These are phyloP conservation scores for Pleuronectes platessa DNA, from an alignment of 2,113 vertebrate species.

Conservation along the genomic window DNA sequence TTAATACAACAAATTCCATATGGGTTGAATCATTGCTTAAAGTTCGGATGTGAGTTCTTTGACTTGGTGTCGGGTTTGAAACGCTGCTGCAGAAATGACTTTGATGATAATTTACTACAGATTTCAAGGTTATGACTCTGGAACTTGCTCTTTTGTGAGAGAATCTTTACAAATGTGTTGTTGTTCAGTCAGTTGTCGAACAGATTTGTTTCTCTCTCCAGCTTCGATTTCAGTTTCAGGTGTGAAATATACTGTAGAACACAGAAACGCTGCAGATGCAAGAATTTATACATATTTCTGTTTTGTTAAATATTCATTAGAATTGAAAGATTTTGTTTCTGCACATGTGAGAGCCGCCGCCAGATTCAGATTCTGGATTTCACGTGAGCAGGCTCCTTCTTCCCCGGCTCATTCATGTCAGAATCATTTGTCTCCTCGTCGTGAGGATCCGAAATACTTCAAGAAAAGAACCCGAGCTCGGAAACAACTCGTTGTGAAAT, in stretches of 20 bases:
- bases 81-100: no score
- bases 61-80: background rate
- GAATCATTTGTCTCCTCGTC: slow-evolving; percentile 57
- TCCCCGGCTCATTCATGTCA: slow-evolving; percentile 30
- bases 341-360: background rate
- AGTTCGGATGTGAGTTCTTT: no score
- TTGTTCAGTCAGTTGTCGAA: no score
- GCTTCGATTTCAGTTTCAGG: no score
- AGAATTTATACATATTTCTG: no score
- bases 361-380: slow-evolving; percentile 24
- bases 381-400: slow-evolving; percentile 21
- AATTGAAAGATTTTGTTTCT: slow-evolving; percentile 37
- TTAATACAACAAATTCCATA: background rate
- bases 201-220: no score
- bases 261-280: no score
- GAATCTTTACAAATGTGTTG: no score
- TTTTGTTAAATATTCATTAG: slow-evolving; percentile 49
- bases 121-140: no score
- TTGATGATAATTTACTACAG: no score
- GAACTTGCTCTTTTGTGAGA: no score
- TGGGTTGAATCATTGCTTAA: background rate
- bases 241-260: no score
- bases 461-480: slow-evolving; percentile 54
- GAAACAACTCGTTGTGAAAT: slow-evolving; percentile 60
- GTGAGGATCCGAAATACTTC: slow-evolving; percentile 61